These are phyloP conservation scores for Caenorhabditis doughertyi DNA, from an alignment of 2,888 invertebrate genomes.

Conservation along the genomic window DNA sequence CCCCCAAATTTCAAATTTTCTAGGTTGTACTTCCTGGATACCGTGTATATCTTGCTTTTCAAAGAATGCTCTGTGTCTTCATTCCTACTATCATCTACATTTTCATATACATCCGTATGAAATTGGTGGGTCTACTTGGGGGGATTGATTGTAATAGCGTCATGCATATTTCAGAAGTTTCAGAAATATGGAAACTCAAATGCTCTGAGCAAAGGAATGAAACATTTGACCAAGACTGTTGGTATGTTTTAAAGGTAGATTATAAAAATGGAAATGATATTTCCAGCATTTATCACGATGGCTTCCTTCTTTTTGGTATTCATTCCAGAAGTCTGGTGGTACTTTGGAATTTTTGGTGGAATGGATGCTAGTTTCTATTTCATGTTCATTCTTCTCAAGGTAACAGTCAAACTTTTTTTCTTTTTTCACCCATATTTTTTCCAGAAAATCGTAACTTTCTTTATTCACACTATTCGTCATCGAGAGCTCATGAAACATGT, in stretches of 20 bases:
- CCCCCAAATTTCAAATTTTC: not conserved
- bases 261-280: not conserved
- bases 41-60: slow-evolving; percentile 36
- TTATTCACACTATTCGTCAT: slow-evolving; percentile 59
- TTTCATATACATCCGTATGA: slow-evolving; percentile 54
- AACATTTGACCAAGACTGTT: slow-evolving; percentile 57
- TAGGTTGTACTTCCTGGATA: slow-evolving; percentile 36
- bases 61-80: slow-evolving; percentile 55
- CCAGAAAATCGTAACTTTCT: slow-evolving; percentile 57
- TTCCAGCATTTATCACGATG: slow-evolving; percentile 48
- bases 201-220: slow-evolving; percentile 54
- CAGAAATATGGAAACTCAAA: slow-evolving; percentile 52
- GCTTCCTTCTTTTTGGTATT: slow-evolving; percentile 50
- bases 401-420: not conserved
- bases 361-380: slow-evolving; percentile 54
- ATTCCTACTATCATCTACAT: slow-evolving; percentile 52
- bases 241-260: slow-evolving; percentile 12
- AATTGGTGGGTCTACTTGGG: too few relatives aligned
- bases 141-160: too few relatives aligned
- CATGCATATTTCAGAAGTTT: slow-evolving; percentile 66
- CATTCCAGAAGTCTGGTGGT: slow-evolving; percentile 52
- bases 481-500: slow-evolving; percentile 57
- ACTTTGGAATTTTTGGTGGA: slow-evolving; percentile 53
- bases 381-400: slow-evolving; percentile 49
- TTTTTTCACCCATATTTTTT: not conserved